Evolutionary conservation across 1,140 invertebrate species (phyloP).

Genomic region (Cherax quadricarinatus): DNA sequence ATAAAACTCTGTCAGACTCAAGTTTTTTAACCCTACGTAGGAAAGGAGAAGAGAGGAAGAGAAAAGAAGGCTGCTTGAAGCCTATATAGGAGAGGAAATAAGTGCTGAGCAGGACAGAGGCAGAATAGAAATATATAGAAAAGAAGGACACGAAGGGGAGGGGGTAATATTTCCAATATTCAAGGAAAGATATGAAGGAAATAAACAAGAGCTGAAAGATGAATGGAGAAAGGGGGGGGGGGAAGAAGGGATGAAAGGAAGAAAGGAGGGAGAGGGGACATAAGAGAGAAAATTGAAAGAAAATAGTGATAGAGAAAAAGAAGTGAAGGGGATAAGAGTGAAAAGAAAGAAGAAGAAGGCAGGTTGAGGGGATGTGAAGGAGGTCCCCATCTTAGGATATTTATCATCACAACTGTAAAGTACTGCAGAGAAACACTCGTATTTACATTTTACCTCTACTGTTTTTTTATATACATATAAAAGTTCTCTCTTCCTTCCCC

Average conservation of each 20-base stretch:
- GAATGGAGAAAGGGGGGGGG: background rate
- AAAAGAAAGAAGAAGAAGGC: background rate
- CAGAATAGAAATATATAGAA: background rate
- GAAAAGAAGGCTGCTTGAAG: no score
- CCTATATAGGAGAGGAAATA: background rate
- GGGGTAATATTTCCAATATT: no score
- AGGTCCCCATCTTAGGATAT: background rate
- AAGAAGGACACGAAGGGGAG: no score
- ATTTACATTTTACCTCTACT: conserved; percentile 62
- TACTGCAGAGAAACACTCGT: conserved; percentile 49
- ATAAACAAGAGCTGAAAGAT: background rate
- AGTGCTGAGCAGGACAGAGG: background rate
- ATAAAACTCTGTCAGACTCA: no score
- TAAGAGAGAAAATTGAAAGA: background rate
- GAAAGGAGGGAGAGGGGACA: background rate
- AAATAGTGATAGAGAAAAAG: background rate
- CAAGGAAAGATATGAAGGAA: no score
- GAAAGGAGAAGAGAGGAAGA: no score
- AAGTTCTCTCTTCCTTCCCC: no score
- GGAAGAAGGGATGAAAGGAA: background rate
- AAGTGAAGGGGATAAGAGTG: background rate
- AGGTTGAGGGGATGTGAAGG: background rate
- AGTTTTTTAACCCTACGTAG: no score
- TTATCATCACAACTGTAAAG: conserved; percentile 53
- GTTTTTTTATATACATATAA: conserved; percentile 11